Base-by-base conservation (phyloP, 30 jellyfish, hydroid and myxozoan species). In the Morbakka virulenta region DNA sequence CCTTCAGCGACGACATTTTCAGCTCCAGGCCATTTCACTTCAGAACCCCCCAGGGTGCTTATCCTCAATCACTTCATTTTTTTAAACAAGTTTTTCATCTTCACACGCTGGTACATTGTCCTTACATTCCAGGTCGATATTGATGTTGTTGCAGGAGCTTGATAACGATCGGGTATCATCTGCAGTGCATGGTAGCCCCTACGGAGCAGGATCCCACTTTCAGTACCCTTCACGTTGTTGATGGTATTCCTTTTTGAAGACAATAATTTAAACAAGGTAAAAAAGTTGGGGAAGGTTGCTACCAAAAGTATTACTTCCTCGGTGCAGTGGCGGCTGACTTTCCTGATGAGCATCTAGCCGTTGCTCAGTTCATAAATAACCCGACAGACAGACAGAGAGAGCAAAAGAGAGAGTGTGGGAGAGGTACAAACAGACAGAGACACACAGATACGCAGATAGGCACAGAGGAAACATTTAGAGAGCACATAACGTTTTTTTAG, bases 131-230 rank as follows among this genome's bases (percentile, higher is more conserved):
- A n/a, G n/a, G n/a, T n/a, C n/a, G n/a, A n/a, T n/a, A n/a, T n/a
- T n/a, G 35, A 30, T 67, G 69, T 30, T 0, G 80, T 0, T 35
- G 67, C 27, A 50, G 74, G 27, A 3, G 74, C 74, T 25, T 63
- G 74, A 63, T 63, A 50, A 63, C 67, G 62, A 31, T 63, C 41
- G 74, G 0, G 61, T 63, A 63, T 63, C 62, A 63, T 50, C 74
- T n/a, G 62, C 74, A 63, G 74, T 14, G n/a, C 27, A 63, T 63
- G 74, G 30, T 27, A 27, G 14, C 30, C 74, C 74, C 74, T 63
- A 63, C 74, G 50, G 41, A 63, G 30, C 64, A 50, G 30, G 74
- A 63, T 50, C 62, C 64, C 64, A 0, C 30, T 63, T 63, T 31
- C 14, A 0, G 74, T 21, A n/a, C 30, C 74, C 74, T 22, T 63